Percentiles rank a stretch among this genome's conserved stretches.
Conservation (phyloP, 1,140 invertebrate genomes). For the Sycophila sp. region DNA sequence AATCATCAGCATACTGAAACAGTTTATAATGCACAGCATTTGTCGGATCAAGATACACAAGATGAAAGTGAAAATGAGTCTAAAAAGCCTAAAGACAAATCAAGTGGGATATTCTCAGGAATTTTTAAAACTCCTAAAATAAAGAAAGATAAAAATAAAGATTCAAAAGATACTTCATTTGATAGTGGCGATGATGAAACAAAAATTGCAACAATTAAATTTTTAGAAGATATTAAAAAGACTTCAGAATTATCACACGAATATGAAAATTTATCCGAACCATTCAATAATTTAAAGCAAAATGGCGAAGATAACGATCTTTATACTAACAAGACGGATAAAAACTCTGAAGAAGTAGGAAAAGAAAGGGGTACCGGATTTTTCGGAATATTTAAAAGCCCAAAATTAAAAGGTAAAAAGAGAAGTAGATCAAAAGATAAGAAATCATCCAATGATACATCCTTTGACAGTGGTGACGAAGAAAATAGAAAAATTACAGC, state of each 20-base stretch:
- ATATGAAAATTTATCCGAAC: not conserved
- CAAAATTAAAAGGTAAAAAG: constrained; percentile 52
- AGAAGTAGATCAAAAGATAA: constrained; percentile 55
- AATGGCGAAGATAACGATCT: not conserved
- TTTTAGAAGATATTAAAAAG: constrained; percentile 38
- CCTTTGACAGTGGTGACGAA: constrained; percentile 60
- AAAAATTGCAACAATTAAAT: constrained; percentile 45
- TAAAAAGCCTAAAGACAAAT: constrained; percentile 60
- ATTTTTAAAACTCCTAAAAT: constrained; percentile 60
- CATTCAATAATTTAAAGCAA: not conserved
- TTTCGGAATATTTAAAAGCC: constrained; percentile 59
- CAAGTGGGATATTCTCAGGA: constrained; percentile 54
- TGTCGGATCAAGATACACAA: constrained; percentile 40
- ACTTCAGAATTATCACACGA: not conserved
- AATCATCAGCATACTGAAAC: constrained; percentile 50
- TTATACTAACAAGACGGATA: not conserved
- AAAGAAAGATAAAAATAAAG: constrained; percentile 55
- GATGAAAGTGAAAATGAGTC: constrained; percentile 52
- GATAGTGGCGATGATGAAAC: constrained; percentile 55
- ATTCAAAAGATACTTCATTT: constrained; percentile 55
- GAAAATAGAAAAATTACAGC: constrained; percentile 48
- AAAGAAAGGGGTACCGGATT: constrained; percentile 54
- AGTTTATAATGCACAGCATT: constrained; percentile 49
- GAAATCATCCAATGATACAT: constrained; percentile 47
- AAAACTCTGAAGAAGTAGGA: constrained; percentile 7